Evolutionary conservation across 2,797 vertebrate species (phyloP), one percentile per base, ranked within the genome.

Genomic region (Myripristis murdjan): DNA sequence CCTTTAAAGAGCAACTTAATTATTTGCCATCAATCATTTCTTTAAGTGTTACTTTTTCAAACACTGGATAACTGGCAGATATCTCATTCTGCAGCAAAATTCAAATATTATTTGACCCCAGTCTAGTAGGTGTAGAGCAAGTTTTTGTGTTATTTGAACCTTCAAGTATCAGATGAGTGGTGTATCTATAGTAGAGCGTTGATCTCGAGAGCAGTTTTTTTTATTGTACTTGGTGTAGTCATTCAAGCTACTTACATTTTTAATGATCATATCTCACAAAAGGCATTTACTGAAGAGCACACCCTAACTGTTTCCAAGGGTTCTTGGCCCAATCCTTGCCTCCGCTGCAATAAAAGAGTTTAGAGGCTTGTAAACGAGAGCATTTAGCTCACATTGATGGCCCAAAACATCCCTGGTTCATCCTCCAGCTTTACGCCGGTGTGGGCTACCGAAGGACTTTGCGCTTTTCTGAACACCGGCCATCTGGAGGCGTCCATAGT

Each of bases 401-500:
- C 61, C 79, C 65, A 74, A 82, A 81, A 81, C 84, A 82, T 84
- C 76, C 66, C 68, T n/a, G 56, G 83, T 82, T 75, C 73, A 57
- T 82, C 78, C 65, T 70, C 46, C 77, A 62, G 81, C 79, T 87
- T 78, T 76, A 77, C 76, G 57, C 84, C 78, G 56, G 58, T 48
- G 62, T 28, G 73, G 66, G 64, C 79, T 57, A 80, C 77, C 66
- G 33, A 81, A 89, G 88, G 86, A 90, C 87, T 87, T 75, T 84
- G 81, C 11, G 52, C 86, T 89, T 88, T 87, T 83, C 77, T 89
- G 88, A 90, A 86, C 90, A 69, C 73, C n/a, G 63, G 87, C 92
- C 94, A 94, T 95, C 94, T 95, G 94, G 93, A 92, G 73, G 83
- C 85, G 69, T 83, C 87, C 86, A 67, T 81, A 75, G 86, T 85